Evolutionary conservation across 1,140 invertebrate species (phyloP), one percentile per base, ranked within the genome.

Genomic region (Drosophila fuyamai): DNA sequence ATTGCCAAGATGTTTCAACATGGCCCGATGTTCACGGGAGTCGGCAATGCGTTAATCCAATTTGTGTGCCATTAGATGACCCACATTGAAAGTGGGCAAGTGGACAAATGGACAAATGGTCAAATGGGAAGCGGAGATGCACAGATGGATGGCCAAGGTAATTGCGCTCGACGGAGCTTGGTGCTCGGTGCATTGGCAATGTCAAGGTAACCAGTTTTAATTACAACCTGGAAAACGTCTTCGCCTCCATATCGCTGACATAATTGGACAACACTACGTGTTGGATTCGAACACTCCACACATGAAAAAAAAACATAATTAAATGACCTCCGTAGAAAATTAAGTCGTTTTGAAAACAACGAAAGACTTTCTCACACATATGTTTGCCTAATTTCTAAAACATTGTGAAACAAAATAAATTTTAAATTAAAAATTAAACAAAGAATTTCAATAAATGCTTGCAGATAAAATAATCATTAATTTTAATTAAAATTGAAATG

Each of bases 171-270:
- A 56, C 72, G 44, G 59, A 65, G 10, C 48, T 14, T n/a, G 8
- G 16, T 14, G 16, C 10, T 27, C 12, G 51, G 9, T 23, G 18
- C 36, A 59, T 61, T 70, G 62, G 63, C 84, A 88, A 88, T 84
- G 83, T 89, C 83, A 88, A 88, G 83, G 83, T 79, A 88, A 88
- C 84, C 84, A 88, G 84, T 88, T 88, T 88, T 83, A 66, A 82
- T 83, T 86, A 73, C 79, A 76, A 53, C 65, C 54, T 55, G 65
- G 44, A 41, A 48, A 29, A 41, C 32, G 56, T 59, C 46, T 79
- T 71, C 55, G 43, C 43, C 36, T 41, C 32, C 56, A 36, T 70
- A 23, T 66, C 51, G 44, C 63, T 84, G 63, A 66, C 80, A 83
- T 83, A 83, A 83, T 83, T 83, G 80, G 80, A 46, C 71, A 66